Evolutionary conservation across 2,797 vertebrate genomes (phyloP).

Genomic region (Cryptoblepharus egeriae): DNA sequence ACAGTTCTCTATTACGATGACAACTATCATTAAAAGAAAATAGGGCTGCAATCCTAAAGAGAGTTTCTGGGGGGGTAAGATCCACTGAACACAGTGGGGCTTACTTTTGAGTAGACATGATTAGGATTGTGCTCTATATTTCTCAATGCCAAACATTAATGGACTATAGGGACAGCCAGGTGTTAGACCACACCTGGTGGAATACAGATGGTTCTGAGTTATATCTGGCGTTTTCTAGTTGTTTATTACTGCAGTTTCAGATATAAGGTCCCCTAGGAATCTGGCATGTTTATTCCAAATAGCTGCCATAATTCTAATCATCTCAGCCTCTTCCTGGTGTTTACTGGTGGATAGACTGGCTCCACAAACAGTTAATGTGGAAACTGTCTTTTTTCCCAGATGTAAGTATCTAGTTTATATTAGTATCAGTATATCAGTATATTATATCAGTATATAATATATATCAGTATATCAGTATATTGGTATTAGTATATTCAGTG

Average conservation of each 20-base stretch:
- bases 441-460: too few relatives aligned
- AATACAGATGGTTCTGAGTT: not conserved
- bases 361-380: not conserved
- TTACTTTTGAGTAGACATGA: too few relatives aligned
- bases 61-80: too few relatives aligned
- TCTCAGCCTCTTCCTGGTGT: not conserved
- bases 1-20: not conserved
- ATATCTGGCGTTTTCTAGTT: not conserved
- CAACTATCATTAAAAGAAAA: not conserved
- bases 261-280: not conserved
- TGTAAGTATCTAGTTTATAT: too few relatives aligned
- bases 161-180: not conserved
- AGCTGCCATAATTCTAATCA: not conserved
- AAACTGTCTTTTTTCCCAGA: slow-evolving; percentile 3
- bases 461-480: too few relatives aligned
- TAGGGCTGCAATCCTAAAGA: too few relatives aligned
- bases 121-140: too few relatives aligned
- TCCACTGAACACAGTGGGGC: too few relatives aligned
- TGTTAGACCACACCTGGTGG: not conserved
- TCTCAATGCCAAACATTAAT: slow-evolving; percentile 1
- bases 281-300: not conserved
- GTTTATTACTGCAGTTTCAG: not conserved
- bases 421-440: too few relatives aligned
- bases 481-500: too few relatives aligned
- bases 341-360: not conserved